A percentile compares a stretch with the other conserved stretches of the same genome.
Evolutionary conservation across 2,113 vertebrate genomes (phyloP).

Genomic region (Stercorarius parasiticus): DNA sequence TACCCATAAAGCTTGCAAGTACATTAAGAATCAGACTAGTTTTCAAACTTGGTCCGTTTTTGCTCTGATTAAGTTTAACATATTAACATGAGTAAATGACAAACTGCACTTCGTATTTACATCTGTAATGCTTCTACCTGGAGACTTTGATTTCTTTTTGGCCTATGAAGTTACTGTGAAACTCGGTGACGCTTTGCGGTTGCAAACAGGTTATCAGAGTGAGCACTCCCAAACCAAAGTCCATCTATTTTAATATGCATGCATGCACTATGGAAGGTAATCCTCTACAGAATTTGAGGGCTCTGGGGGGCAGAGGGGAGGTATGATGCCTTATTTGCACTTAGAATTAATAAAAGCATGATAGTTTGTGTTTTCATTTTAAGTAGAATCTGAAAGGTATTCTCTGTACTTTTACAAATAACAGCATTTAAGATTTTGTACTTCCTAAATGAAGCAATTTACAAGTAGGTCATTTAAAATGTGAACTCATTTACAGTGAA

Average conservation of each 20-base stretch:
- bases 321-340: not conserved
- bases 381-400: not conserved
- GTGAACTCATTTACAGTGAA: not conserved
- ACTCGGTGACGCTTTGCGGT: not conserved
- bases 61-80: not conserved
- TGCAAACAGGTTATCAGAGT: not conserved
- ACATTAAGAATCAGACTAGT: not conserved
- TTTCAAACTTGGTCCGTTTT: not conserved
- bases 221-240: not conserved
- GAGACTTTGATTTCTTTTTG: not conserved
- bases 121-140: not conserved
- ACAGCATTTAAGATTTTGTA: not conserved
- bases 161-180: not conserved
- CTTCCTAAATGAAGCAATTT: not conserved
- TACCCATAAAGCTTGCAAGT: not conserved
- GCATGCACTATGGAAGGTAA: not conserved
- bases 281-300: not conserved
- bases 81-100: not conserved
- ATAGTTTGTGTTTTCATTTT: not conserved
- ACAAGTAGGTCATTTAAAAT: slow-evolving; percentile 17
- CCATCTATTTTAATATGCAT: fast-evolving
- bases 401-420: not conserved
- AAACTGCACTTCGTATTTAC: not conserved
- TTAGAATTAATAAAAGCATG: not conserved
- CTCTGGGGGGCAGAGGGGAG: not conserved